Evolutionary conservation across 2,797 vertebrate genomes (phyloP).

Genomic region (Myotis daubentonii): DNA sequence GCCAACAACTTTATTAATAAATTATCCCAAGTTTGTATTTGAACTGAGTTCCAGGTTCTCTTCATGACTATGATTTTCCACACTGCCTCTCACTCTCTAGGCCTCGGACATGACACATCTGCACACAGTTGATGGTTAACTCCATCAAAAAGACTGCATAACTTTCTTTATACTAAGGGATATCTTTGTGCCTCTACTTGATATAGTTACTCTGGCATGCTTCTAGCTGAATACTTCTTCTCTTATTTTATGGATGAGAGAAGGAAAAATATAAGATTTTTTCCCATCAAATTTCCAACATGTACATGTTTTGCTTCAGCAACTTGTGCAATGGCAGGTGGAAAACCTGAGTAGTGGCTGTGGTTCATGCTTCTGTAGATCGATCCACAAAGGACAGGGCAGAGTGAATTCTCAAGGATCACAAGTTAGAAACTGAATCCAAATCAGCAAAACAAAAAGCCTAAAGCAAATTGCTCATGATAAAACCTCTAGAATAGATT

Average conservation of each 20-base stretch:
- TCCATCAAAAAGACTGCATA: not conserved
- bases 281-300: constrained; percentile 34
- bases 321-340: not conserved
- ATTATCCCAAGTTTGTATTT: not conserved
- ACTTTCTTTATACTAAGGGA: not conserved
- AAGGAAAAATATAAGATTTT: not conserved
- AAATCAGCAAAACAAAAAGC: constrained; percentile 39
- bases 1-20: not conserved
- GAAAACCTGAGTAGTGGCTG: not conserved
- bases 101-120: not conserved
- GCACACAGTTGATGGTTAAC: not conserved
- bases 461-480: constrained; percentile 50
- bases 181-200: not conserved
- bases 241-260: constrained; percentile 60
- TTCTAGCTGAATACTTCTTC: constrained; percentile 21
- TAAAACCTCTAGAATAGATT: not conserved
- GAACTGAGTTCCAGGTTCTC: not conserved
- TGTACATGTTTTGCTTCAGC: constrained; percentile 36
- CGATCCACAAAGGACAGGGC: not conserved
- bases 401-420: not conserved
- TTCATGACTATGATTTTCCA: not conserved
- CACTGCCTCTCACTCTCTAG: not conserved
- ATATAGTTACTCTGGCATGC: not conserved
- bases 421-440: constrained; percentile 22
- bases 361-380: not conserved